Conservation (phyloP, 92 coral and sea anemone genomes). For the Siderastrea radians region DNA sequence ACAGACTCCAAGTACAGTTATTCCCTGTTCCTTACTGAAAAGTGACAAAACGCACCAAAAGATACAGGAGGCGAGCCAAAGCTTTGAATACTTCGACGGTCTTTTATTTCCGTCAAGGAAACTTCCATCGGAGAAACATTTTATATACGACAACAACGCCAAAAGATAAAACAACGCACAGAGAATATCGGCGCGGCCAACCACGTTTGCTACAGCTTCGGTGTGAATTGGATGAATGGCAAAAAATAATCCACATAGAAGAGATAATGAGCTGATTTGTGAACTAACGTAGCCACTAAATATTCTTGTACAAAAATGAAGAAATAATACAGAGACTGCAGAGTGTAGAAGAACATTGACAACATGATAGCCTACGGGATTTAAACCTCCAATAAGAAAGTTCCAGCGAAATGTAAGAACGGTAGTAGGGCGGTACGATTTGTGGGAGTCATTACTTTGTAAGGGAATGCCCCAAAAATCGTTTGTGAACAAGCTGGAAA, state of each 20-base stretch:
- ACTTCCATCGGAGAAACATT: slow-evolving; percentile 43
- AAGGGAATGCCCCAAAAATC: slow-evolving; percentile 94
- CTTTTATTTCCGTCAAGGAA: slow-evolving; percentile 2
- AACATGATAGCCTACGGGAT: slow-evolving; percentile 79
- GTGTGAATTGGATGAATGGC: slow-evolving; percentile 91
- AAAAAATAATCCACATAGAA: slow-evolving; percentile 74
- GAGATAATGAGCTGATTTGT: slow-evolving; percentile 20
- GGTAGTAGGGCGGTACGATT: slow-evolving; percentile 88
- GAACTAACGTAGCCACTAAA: slow-evolving; percentile 51
- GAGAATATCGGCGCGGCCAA: slow-evolving; percentile 85
- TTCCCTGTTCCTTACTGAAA: slow-evolving; percentile 84
- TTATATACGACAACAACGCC: slow-evolving; percentile 74
- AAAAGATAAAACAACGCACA: slow-evolving; percentile 79
- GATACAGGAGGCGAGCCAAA: slow-evolving; percentile 66
- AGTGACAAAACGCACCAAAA: slow-evolving; percentile 64
- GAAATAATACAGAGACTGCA: slow-evolving; percentile 65
- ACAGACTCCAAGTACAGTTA: slow-evolving; percentile 81
- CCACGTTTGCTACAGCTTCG: slow-evolving; percentile 85
- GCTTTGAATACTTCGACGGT: slow-evolving; percentile 62
- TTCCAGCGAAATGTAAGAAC: slow-evolving; percentile 88
- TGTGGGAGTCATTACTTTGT: slow-evolving; percentile 77
- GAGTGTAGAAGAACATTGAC: slow-evolving; percentile 78
- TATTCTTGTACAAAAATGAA: slow-evolving; percentile 64
- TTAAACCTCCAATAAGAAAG: slow-evolving; percentile 70
- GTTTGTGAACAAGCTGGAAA: slow-evolving; percentile 68